Base-by-base conservation (phyloP, 30 jellyfish, hydroid and myxozoan species). In the Turritopsis rubra region DNA sequence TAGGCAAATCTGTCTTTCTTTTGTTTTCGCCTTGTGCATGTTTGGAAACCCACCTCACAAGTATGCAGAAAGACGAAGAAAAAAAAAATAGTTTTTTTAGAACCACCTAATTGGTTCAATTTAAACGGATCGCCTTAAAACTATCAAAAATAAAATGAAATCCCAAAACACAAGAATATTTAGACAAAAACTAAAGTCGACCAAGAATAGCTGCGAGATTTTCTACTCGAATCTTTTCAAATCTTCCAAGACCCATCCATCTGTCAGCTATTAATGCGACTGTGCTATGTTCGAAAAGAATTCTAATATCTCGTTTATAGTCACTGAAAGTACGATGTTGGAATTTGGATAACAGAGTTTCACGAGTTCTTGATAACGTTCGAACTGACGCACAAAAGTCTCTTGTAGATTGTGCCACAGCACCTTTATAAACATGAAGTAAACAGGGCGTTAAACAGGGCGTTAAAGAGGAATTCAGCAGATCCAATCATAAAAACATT, bases 371-470 rank as follows among this genome's bases (percentile, higher is more conserved):
- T 92, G 95, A 65, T 74, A 88, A 29, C 90, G 95, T 29, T 86
- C 94, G 72, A 88, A 92, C 29, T 88, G 96, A 28, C 91, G 91
- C 73, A 92, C 96, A 65, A 92, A 92, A 24, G 95, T 96, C 41
- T 71, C 94, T 86, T 92, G 98, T 90, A 92, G 52, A 83, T 85
- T 92, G 22, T 91, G 96, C 98, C 98, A 92, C 66, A 92, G 79
- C 22, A 92, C 98, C 98, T 92, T 68, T 18, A 79, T 1, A 53
- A 28, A 52, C 8, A 68, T 7, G 8, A 68, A n/a, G 28, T 68
- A 27, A 68, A 9, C 16, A n/a, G 19, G 77, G 9, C 22, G 73
- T 18, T 23, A 23, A 23, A 1, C 77, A 16, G 28, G 77, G 28
- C 16, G 31, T 68, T 27, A 21, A 60, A 0, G 21, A 60, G 21